Evolutionary conservation across 2,888 invertebrate genomes (phyloP), one percentile per base, ranked within the genome.

Genomic region (Erebia epiphron): DNA sequence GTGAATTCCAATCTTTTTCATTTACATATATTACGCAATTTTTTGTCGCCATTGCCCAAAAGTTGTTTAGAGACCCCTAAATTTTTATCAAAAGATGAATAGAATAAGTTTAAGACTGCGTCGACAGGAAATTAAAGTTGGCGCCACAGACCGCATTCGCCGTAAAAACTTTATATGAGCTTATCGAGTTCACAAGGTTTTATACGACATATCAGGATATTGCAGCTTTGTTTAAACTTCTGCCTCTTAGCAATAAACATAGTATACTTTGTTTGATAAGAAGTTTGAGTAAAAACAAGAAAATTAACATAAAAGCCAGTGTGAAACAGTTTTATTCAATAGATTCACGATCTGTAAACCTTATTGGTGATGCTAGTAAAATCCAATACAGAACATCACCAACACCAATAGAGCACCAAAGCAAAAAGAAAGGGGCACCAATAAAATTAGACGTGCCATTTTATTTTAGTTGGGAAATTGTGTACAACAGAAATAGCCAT

Each of bases 41-140:
- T 52, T 54, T 54, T 54, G 16, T 54, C 16, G 8, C 9, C 3
- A 0, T 18, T 18, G 8, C 10, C 7, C 18, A 18, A 50, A 54
- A 16, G 18, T 10, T 61, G 13, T 46, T 21, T 21, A 49, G 49
- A 62, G 21, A 21, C 11, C 43, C 18, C 11, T 18, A 18, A 14
- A 18, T 26, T 26, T 26, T 10, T 61, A 46, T 46, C 61, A 46
- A 62, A 49, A 62, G 49, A 49, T 21, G 18, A 66, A 66, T 14
- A 18, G 43, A 66, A 66, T 67, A 49, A 46, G 58, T 58, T 67
- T 58, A 21, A 67, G 57, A 49, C 46, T 46, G 21, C 56, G 66
- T 57, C 49, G 58, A 67, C 57, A 67, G 67, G 67, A 67, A 67
- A 58, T 67, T 67, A 67, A 67, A 67, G 49, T 67, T 67, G 46